Conservation (phyloP, 1,140 invertebrate genomes). For the Pseudomyrmex dendroicus region DNA sequence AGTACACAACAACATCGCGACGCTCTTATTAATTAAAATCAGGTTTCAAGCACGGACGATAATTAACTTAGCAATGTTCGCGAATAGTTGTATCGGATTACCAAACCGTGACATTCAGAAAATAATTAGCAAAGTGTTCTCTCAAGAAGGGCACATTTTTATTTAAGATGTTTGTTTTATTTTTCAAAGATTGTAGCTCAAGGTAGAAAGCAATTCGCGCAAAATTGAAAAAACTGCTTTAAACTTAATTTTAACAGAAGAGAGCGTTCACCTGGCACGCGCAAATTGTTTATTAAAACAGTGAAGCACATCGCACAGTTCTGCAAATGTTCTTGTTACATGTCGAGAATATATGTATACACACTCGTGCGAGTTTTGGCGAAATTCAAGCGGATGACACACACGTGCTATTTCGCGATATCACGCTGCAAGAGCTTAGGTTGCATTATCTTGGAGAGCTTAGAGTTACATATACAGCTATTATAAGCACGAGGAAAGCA, state of each 20-base stretch:
- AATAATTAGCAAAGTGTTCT: neutral
- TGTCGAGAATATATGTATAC: neutral
- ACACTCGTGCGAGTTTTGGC: neutral
- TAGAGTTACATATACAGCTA: slow-evolving; percentile 16
- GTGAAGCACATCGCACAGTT: neutral
- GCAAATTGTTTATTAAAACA: neutral
- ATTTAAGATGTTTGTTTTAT: too few species aligned
- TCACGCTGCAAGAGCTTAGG: neutral
- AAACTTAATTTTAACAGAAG: too few species aligned
- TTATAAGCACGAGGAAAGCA: neutral
- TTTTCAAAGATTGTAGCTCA: neutral
- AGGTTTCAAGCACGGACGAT: slow-evolving; percentile 3
- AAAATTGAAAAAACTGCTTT: neutral
- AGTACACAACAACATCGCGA: neutral
- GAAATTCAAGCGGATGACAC: slow-evolving; percentile 3
- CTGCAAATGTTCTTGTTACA: slow-evolving; percentile 26
- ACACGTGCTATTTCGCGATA: slow-evolving; percentile 26
- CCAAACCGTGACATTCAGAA: neutral
- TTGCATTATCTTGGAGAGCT: neutral
- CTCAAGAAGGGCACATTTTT: too few species aligned
- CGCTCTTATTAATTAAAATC: slow-evolving; percentile 33
- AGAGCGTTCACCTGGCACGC: neutral
- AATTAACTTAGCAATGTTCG: slow-evolving; percentile 34
- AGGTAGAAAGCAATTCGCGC: neutral
- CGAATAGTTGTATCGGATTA: neutral